Conservation (phyloP, 2,888 invertebrate species). For the Nomada goodeniana region DNA sequence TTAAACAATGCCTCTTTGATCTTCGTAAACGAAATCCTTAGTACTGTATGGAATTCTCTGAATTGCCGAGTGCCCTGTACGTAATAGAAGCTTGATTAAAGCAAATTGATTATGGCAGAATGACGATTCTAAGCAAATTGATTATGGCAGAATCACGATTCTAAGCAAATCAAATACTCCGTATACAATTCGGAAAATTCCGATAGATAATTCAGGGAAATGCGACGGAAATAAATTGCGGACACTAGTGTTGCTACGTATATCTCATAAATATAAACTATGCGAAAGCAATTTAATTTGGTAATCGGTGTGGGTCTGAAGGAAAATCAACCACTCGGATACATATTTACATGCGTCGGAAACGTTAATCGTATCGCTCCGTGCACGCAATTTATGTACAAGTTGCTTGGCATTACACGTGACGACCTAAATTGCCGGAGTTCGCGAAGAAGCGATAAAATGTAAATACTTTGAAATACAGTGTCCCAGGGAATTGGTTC, state of each 20-base stretch:
- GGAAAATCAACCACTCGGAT: background rate
- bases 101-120: too few relatives aligned
- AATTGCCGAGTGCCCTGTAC: background rate
- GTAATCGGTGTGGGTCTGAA: background rate
- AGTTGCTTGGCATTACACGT: slow-evolving; percentile 40
- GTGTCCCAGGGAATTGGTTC: slow-evolving; percentile 70
- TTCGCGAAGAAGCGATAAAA: slow-evolving; percentile 73
- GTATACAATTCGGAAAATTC: too few relatives aligned
- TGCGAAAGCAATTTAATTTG: background rate
- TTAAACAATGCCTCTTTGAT: slow-evolving; percentile 56
- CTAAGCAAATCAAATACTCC: too few relatives aligned
- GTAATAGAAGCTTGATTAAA: background rate
- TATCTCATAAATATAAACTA: background rate
- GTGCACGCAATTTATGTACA: slow-evolving; percentile 38
- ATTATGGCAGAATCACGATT: too few relatives aligned
- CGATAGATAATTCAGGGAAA: too few relatives aligned
- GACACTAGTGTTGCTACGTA: background rate
- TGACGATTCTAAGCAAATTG: too few relatives aligned
- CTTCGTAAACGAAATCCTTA: slow-evolving; percentile 22
- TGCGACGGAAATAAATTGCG: too few relatives aligned
- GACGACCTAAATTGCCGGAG: slow-evolving; percentile 66
- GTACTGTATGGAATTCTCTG: background rate
- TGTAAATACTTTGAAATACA: slow-evolving; percentile 76
- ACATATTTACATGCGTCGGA: slow-evolving; percentile 11
- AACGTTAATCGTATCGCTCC: slow-evolving; percentile 56